Conservation (phyloP, 2,888 invertebrate species). For the Scaptomyza flava region DNA sequence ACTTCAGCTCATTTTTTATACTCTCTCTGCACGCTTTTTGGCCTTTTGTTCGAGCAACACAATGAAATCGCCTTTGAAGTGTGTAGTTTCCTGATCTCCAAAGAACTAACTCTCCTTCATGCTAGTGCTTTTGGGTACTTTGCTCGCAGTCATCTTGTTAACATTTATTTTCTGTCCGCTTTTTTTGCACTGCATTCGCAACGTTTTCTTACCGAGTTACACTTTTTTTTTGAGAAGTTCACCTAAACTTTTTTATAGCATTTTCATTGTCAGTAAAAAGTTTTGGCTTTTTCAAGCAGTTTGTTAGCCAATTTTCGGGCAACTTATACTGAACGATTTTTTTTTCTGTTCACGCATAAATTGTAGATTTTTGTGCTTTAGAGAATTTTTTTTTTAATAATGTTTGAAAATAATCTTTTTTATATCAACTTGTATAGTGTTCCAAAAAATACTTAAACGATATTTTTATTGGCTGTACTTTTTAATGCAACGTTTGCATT, state of each 20-base stretch:
- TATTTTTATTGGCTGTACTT: background rate
- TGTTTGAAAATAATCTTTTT: background rate
- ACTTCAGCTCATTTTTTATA: slow-evolving; percentile 33
- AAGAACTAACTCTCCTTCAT: slow-evolving; percentile 30
- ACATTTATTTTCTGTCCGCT: slow-evolving; percentile 68
- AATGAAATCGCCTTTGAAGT: slow-evolving; percentile 33
- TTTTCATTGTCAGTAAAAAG: slow-evolving; percentile 42
- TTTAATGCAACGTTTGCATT: too few relatives aligned
- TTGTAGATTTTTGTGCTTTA: background rate
- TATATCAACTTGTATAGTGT: background rate
- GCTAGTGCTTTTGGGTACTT: slow-evolving; percentile 18
- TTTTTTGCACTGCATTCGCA: slow-evolving; percentile 35
- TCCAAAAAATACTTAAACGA: background rate
- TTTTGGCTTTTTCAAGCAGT: slow-evolving; percentile 54
- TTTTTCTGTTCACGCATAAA: slow-evolving; percentile 5
- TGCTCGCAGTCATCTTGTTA: slow-evolving; percentile 66
- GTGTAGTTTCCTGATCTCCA: slow-evolving; percentile 25
- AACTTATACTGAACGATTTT: slow-evolving; percentile 22
- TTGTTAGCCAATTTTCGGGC: slow-evolving; percentile 48
- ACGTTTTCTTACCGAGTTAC: slow-evolving; percentile 55
- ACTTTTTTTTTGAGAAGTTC: slow-evolving; percentile 57
- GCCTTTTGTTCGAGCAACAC: slow-evolving; percentile 44
- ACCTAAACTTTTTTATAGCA: slow-evolving; percentile 38
- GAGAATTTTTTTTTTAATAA: background rate
- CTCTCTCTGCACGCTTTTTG: background rate